Base-by-base conservation (phyloP, 1,140 invertebrate genomes). In the Diploscapter pachys region DNA sequence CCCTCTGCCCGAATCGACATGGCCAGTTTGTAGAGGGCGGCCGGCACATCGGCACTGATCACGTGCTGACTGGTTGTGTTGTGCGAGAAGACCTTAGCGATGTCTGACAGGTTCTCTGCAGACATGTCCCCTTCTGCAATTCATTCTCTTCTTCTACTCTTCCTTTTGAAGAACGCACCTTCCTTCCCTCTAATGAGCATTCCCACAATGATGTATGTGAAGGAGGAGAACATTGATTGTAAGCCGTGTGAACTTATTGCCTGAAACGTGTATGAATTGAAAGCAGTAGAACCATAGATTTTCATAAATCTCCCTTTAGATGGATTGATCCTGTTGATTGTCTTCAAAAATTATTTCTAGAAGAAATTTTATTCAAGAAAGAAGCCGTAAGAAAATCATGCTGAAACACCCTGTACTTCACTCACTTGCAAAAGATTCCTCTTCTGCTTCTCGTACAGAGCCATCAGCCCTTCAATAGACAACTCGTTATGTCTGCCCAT, bases 161-260 rank as follows among this genome's bases (percentile, higher is more conserved):
- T n/a, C 13, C 6, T 8, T 6, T 9, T n/a, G 11, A 55, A 50
- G 3, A 48, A 72, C 71, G 49, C 0, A 73, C 72, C 11, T 31
- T 73, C 72, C 50, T 55, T 66, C 67, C 72, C 72, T 9, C 72
- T 49, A 57, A 73, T 65, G 4, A 73, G 52, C 72, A 73, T 73
- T 57, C 63, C 72, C 51, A 59, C 57, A 5, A 73, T 11, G 53
- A 73, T 65, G 67, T 73, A 73, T n/a, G 72, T 73, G 31, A 73
- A 73, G 4, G 72, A 65, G 53, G 72, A 73, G 63, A 73, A 73
- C 63, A 65, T 73, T 66, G 72, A 73, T 13, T 61, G 56, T 61
- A 52, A 31, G 3, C 56, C 63, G 48, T 70, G 68, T 31, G 56
- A 70, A 61, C 56, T 11, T 11, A 59, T 70, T 9, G 68, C 68